A percentile compares a stretch with the other conserved stretches of the same genome.
These are phyloP conservation scores for Dermatophagoides farinae DNA, from an alignment of 1,140 invertebrate genomes.

Conservation along the genomic window DNA sequence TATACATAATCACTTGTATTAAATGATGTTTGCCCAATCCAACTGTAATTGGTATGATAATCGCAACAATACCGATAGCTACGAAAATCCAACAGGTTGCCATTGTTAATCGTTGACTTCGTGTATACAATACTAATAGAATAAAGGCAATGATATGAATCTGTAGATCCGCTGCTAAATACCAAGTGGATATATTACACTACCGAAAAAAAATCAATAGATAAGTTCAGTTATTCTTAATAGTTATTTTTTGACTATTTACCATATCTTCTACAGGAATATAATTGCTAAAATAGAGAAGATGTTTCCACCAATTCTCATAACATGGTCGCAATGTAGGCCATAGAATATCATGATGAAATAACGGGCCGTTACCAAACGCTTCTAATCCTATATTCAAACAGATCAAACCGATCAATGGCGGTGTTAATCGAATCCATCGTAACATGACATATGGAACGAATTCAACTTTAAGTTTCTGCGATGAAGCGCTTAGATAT, in stretches of 20 bases:
- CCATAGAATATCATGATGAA: conserved; percentile 15
- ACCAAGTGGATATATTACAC: conserved; percentile 16
- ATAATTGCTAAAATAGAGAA: conserved; percentile 16
- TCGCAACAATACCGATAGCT: not conserved
- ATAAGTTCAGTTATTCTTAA: too few species aligned
- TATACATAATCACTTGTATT: not conserved
- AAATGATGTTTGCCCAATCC: not conserved
- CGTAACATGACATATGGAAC: not conserved
- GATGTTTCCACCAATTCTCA: conserved; percentile 12
- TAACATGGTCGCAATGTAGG: conserved; percentile 10
- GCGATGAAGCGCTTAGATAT: not conserved
- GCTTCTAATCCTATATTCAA: conserved; percentile 10
- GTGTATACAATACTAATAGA: not conserved
- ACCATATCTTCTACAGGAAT: conserved; percentile 11
- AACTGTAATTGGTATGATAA: not conserved
- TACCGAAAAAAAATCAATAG: conserved; percentile 5
- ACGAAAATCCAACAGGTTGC: not conserved
- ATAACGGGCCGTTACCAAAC: conserved; percentile 12
- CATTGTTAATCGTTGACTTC: not conserved
- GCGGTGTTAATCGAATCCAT: conserved; percentile 13
- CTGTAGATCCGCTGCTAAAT: conserved; percentile 15
- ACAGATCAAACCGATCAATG: conserved; percentile 10
- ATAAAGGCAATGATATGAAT: conserved; percentile 10
- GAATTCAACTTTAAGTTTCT: not conserved
- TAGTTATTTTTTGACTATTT: not conserved